A percentile compares a stretch with the other conserved stretches of the same genome.
phyloP scores from a whole-genome alignment of 2,113 vertebrate species.

The Lasiurus cinereus region DNA sequence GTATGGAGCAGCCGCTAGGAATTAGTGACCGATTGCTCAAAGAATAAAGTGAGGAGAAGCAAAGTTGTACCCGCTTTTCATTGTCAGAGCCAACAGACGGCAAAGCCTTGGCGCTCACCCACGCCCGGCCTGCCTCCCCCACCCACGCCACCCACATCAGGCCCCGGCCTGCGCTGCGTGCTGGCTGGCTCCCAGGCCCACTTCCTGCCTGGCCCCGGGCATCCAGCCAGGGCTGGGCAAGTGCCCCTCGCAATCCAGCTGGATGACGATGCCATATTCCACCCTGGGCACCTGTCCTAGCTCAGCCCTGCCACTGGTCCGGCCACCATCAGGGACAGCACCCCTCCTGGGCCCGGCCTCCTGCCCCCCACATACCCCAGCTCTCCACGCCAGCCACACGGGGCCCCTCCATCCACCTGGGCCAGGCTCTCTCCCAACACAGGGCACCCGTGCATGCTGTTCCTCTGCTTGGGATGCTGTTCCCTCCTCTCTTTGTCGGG shows the following conservation, averaged over 20 bases:
- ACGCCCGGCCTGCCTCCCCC: not conserved
- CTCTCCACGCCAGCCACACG: no score
- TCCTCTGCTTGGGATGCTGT: no score
- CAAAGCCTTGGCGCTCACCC: no score
- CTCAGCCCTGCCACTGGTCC: not conserved
- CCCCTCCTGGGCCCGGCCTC: no score
- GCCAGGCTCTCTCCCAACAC: not conserved
- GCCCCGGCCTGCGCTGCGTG: not conserved
- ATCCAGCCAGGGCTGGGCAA: no score
- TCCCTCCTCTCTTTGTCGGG: not conserved
- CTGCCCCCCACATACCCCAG: no score
- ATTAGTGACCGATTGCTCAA: no score
- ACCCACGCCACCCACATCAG: not conserved
- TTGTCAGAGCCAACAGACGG: no score
- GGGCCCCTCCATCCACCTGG: not conserved
- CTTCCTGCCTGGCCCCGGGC: no score
- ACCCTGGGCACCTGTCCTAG: not conserved
- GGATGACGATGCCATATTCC: not conserved
- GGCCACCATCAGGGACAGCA: fast-evolving
- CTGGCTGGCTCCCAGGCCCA: no score
- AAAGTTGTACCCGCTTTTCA: fast-evolving
- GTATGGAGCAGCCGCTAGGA: not conserved
- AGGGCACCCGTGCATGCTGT: fast-evolving
- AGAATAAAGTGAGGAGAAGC: not conserved
- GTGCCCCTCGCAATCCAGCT: not conserved